phyloP scores from a whole-genome alignment of 2,797 vertebrate genomes.

The Dermochelys coriacea region DNA sequence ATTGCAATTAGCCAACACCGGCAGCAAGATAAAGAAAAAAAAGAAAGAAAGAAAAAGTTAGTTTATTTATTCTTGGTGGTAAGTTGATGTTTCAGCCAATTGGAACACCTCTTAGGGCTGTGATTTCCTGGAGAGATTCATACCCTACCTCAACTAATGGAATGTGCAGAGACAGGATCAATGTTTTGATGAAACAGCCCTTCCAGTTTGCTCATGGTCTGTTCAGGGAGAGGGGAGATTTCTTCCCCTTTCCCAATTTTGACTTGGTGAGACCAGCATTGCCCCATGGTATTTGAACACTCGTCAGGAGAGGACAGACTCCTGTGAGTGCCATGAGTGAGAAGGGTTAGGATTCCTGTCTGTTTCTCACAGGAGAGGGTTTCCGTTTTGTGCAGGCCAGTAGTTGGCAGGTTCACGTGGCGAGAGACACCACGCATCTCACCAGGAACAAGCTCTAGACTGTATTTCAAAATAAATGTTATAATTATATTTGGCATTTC shows the following conservation, averaged over 20 bases:
- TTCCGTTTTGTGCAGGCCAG: neutral
- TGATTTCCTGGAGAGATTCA: slow-evolving; percentile 22
- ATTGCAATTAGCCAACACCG: neutral
- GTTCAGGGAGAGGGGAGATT: neutral
- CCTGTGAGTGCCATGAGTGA: rapidly evolving
- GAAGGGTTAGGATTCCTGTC: neutral
- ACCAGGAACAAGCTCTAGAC: neutral
- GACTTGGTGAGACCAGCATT: neutral
- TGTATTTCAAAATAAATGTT: slow-evolving; percentile 8
- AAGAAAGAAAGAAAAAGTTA: neutral
- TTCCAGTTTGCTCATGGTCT: neutral
- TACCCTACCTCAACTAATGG: slow-evolving; percentile 28
- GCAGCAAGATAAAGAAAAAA: neutral
- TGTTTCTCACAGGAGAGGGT: neutral
- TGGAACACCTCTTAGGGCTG: neutral
- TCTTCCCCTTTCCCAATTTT: neutral
- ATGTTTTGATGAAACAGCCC: slow-evolving; percentile 19
- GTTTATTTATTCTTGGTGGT: neutral
- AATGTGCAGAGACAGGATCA: neutral
- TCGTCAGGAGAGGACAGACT: neutral
- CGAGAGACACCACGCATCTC: neutral
- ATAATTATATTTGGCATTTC: slow-evolving; percentile 19
- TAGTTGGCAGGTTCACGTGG: neutral
- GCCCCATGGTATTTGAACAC: neutral
- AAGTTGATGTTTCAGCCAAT: neutral